A percentile compares a stretch with the other conserved stretches of the same genome.
Conservation (phyloP, 1,140 invertebrate species). For the Hylaeus volcanicus region DNA sequence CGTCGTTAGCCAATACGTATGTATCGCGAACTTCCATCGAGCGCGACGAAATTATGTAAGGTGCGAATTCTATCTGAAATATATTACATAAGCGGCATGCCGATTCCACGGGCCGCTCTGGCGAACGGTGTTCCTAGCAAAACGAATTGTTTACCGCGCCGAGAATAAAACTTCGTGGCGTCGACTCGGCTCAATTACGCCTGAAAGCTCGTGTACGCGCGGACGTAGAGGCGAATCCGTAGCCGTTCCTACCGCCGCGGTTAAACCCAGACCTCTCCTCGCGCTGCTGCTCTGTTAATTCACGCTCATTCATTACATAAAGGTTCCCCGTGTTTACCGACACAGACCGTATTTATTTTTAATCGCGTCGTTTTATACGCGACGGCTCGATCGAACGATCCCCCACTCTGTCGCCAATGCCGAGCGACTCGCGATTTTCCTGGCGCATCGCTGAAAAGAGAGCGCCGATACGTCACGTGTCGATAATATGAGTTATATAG, state of each 20-base stretch:
- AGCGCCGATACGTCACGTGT: conserved; percentile 4
- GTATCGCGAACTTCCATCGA: background rate
- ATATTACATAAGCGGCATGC: conserved; percentile 34
- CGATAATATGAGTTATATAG: conserved; percentile 40
- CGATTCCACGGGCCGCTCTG: background rate
- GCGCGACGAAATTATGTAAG: conserved; percentile 32
- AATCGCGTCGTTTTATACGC: conserved; percentile 64
- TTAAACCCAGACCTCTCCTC: conserved; percentile 7
- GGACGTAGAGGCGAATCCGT: background rate
- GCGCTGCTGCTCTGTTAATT: conserved; percentile 59
- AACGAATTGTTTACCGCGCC: conserved; percentile 40
- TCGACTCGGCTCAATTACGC: conserved; percentile 12
- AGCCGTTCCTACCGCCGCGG: conserved; percentile 16
- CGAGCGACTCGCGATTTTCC: conserved; percentile 10
- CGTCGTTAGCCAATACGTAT: background rate
- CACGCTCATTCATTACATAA: conserved; percentile 77
- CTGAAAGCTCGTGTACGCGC: background rate
- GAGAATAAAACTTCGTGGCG: conserved; percentile 38
- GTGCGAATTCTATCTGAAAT: conserved; percentile 28
- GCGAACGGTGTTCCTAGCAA: conserved; percentile 25
- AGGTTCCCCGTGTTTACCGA: conserved; percentile 72
- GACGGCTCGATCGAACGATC: background rate
- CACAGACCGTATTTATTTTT: conserved; percentile 72
- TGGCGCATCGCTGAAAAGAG: background rate
- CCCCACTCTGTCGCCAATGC: background rate